Percentiles rank a stretch among this genome's conserved stretches.
These are phyloP conservation scores for Ceyx melanurus DNA, from an alignment of 2,113 vertebrate species.

Conservation along the genomic window DNA sequence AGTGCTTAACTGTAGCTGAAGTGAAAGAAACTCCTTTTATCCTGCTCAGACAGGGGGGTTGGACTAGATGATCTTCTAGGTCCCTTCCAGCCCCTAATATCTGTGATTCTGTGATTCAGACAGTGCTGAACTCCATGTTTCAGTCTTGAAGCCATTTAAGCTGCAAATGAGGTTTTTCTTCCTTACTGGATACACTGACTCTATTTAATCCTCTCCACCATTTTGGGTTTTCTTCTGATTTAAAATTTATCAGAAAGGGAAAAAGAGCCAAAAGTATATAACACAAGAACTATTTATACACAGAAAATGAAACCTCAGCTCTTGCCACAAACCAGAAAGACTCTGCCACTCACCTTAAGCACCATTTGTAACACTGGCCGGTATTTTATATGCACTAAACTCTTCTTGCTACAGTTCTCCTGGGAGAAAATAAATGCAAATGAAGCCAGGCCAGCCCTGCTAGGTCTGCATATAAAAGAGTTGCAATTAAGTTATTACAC, in stretches of 20 bases:
- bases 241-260: background rate
- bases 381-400: background rate
- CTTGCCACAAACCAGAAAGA: background rate
- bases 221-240: background rate
- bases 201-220: background rate
- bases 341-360: fast-evolving
- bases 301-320: background rate
- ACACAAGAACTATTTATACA: background rate
- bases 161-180: background rate
- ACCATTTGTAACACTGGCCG: background rate
- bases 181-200: background rate
- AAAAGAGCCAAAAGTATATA: background rate
- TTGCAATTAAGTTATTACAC: conserved; percentile 20
- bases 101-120: background rate
- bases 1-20: background rate
- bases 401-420: background rate
- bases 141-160: background rate
- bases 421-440: background rate
- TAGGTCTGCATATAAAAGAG: background rate
- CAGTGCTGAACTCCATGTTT: background rate
- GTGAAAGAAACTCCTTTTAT: background rate
- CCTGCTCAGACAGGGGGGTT: too few species aligned
- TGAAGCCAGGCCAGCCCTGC: background rate
- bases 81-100: too few species aligned
- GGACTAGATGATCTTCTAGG: too few species aligned